phyloP scores from a whole-genome alignment of 2,888 invertebrate genomes.

The Atherix ibis region DNA sequence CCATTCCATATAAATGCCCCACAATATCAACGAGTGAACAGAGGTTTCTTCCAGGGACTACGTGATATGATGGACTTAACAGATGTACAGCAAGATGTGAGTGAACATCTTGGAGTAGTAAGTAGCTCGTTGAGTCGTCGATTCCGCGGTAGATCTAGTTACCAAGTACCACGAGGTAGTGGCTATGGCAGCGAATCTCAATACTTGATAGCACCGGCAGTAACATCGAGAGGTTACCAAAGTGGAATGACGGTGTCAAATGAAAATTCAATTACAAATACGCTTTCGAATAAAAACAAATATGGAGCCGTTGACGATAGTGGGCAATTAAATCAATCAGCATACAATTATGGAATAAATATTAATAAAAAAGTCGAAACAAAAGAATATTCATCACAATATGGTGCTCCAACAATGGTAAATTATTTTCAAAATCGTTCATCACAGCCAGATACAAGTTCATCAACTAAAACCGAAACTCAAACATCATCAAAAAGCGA shows the following conservation, averaged over 20 bases:
- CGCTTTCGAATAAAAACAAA: conserved; percentile 12
- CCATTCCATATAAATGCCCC: conserved; percentile 53
- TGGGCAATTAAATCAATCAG: background rate
- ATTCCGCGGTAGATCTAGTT: conserved; percentile 60
- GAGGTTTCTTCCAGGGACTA: conserved; percentile 60
- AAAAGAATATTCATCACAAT: conserved; percentile 17
- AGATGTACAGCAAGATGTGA: conserved; percentile 82
- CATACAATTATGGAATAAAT: conserved; percentile 13
- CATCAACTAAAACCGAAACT: conserved; percentile 7
- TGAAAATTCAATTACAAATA: conserved; percentile 13
- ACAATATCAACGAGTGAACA: conserved; percentile 36
- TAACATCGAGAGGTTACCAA: conserved; percentile 14
- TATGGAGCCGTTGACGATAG: conserved; percentile 24
- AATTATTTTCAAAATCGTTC: conserved; percentile 14
- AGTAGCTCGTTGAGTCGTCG: conserved; percentile 62
- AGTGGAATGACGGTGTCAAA: conserved; percentile 17
- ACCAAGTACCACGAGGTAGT: conserved; percentile 56
- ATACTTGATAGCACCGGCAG: conserved; percentile 24
- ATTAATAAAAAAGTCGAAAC: conserved; percentile 15
- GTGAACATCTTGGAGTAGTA: conserved; percentile 84
- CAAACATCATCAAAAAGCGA: conserved; percentile 15
- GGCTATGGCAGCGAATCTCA: conserved; percentile 41
- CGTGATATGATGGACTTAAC: conserved; percentile 94
- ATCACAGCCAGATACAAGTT: conserved; percentile 5
- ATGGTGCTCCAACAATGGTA: conserved; percentile 14